phyloP scores from a whole-genome alignment of 2,113 vertebrate species.

The Glareola pratincola region DNA sequence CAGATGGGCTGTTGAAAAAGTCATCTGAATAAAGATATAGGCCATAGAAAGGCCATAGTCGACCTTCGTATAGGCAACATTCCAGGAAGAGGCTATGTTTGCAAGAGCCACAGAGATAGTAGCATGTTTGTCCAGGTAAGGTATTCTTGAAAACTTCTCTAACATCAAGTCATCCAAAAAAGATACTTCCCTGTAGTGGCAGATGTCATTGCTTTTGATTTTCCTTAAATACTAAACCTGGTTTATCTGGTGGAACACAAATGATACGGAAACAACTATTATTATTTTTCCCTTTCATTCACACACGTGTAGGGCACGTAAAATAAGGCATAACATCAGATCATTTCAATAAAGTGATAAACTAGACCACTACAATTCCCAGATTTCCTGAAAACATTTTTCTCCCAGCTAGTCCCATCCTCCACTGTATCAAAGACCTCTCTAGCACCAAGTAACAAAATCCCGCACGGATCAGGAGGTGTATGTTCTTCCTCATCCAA shows the following conservation, averaged over 20 bases:
- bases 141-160: background rate
- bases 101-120: background rate
- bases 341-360: background rate
- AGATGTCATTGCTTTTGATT: background rate
- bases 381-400: background rate
- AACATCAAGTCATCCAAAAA: background rate
- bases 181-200: background rate
- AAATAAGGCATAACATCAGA: background rate
- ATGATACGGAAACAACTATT: background rate
- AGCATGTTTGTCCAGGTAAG: background rate
- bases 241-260: background rate
- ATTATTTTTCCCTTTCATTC: background rate
- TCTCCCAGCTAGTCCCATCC: background rate
- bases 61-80: accelerated
- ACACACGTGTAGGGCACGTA: background rate
- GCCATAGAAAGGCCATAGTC: background rate
- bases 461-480: accelerated
- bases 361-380: background rate
- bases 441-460: background rate
- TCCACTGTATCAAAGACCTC: background rate
- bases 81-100: background rate
- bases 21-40: background rate
- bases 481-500: background rate
- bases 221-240: background rate
- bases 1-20: background rate